Evolutionary conservation across 2,888 invertebrate species (phyloP).

Genomic region (Phytoseiulus persimilis): DNA sequence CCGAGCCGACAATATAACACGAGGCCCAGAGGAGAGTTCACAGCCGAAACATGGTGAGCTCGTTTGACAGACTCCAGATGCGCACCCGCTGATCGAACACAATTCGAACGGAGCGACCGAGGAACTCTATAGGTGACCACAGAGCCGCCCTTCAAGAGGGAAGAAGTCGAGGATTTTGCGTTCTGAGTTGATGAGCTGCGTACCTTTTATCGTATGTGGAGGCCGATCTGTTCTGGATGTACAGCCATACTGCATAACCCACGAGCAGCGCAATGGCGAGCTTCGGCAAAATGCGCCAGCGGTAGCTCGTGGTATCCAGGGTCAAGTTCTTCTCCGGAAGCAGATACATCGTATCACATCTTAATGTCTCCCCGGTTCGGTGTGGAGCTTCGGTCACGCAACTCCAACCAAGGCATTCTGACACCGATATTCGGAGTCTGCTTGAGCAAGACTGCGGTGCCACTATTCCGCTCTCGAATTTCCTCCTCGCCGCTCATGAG

Average conservation of each 20-base stretch:
- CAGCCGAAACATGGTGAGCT: too few relatives aligned
- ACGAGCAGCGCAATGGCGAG: conserved; percentile 6
- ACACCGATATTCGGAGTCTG: neutral
- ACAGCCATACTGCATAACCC: conserved; percentile 1
- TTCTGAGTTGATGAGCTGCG: neutral
- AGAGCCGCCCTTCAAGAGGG: neutral
- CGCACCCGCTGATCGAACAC: too few relatives aligned
- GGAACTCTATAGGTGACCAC: neutral
- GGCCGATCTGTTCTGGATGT: neutral
- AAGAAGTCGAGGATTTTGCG: too few relatives aligned
- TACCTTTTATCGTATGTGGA: conserved; percentile 10
- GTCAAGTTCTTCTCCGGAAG: neutral
- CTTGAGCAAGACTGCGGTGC: neutral
- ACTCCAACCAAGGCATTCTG: neutral
- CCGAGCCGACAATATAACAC: too few relatives aligned
- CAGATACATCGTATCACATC: neutral
- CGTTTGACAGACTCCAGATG: too few relatives aligned
- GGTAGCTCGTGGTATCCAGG: neutral
- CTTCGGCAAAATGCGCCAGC: conserved; percentile 9
- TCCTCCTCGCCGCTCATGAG: neutral
- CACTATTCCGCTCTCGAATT: neutral
- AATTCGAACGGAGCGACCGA: neutral
- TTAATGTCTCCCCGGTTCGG: neutral
- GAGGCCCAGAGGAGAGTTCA: too few relatives aligned
- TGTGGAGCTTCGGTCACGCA: neutral